These are phyloP conservation scores for Caenorhabditis briggsae DNA, from an alignment of 1,140 invertebrate genomes.

Conservation along the genomic window DNA sequence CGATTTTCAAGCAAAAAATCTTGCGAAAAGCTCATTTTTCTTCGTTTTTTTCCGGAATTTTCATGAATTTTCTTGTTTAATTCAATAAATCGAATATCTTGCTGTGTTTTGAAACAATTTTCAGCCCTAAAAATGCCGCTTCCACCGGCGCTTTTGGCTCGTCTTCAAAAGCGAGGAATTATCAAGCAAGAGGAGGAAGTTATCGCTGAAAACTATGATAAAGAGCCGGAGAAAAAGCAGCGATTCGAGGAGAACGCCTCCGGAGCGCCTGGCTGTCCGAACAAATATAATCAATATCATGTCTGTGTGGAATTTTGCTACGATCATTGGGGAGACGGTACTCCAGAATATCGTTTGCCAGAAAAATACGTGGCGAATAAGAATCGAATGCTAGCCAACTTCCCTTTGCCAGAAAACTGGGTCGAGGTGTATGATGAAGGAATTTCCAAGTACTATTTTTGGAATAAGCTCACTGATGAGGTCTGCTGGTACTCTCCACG, in stretches of 20 bases:
- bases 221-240: conserved; percentile 66
- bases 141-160: conserved; percentile 87
- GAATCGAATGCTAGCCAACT: conserved; percentile 86
- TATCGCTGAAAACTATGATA: conserved; percentile 89
- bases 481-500: conserved; percentile 81
- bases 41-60: too few species aligned
- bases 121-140: conserved; percentile 83
- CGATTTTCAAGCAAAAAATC: too few species aligned
- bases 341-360: conserved; percentile 82
- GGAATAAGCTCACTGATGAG: conserved; percentile 90
- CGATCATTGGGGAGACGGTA: conserved; percentile 87
- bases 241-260: conserved; percentile 55
- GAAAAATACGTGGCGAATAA: conserved; percentile 84
- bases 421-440: conserved; percentile 82
- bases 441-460: conserved; percentile 91
- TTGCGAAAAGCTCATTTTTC: too few species aligned
- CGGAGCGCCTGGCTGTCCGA: conserved; percentile 86
- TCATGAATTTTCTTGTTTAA: too few species aligned
- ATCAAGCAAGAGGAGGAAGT: conserved; percentile 83
- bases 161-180: conserved; percentile 88
- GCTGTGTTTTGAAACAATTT: too few species aligned
- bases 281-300: conserved; percentile 95
- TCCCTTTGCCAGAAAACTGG: conserved; percentile 93
- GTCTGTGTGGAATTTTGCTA: conserved; percentile 90
- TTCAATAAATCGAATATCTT: too few species aligned